Evolutionary conservation across 2,888 invertebrate species (phyloP), one percentile per base, ranked within the genome.

Genomic region (Chaetogeoica ovagalla): DNA sequence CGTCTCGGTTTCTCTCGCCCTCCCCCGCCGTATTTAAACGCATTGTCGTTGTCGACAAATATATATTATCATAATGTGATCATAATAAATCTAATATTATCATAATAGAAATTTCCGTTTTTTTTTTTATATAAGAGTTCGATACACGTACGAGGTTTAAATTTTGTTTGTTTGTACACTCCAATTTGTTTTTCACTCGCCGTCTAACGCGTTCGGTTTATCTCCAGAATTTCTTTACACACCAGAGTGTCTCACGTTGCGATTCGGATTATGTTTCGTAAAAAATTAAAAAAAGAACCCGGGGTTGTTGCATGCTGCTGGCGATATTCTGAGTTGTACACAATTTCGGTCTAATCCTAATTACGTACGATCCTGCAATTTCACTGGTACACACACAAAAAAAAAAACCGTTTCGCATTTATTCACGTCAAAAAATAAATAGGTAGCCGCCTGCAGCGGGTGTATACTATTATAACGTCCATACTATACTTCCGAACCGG

Each of bases 401-500:
- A 72, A 48, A 57, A 43, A 6, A 11, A 11, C 11, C 11, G 23
- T 65, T 66, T 74, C 75, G 75, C 66, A 59, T 75, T 75, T 75
- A 66, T 75, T 43, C n/a, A 75, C 75, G 75, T 75, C 66, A 30
- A 30, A 23, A 37, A 66, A 30, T 15, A 55, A 37, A 74, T 65
- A n/a, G 39, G 74, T 65, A 65, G 19, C 21, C 7, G 73, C 63
- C 73, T 63, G 52, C 63, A 63, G 63, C n/a, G 19, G 19, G 68
- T n/a, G n/a, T 68, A 23, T 23, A 30, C 1, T 30, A 30, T 30
- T 30, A 30, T 30, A 30, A 30, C 30, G 30, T 30, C 30, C 4
- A 30, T 30, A 30, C 30, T 30, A 30, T 30, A 30, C 30, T 30
- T 30, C 30, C 30, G 30, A 30, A 30, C 1, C 30, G 30, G 30